A percentile compares a stretch with the other conserved stretches of the same genome.
Evolutionary conservation across 2,113 vertebrate genomes (phyloP).

Genomic region (Phylloscopus trochiloides): DNA sequence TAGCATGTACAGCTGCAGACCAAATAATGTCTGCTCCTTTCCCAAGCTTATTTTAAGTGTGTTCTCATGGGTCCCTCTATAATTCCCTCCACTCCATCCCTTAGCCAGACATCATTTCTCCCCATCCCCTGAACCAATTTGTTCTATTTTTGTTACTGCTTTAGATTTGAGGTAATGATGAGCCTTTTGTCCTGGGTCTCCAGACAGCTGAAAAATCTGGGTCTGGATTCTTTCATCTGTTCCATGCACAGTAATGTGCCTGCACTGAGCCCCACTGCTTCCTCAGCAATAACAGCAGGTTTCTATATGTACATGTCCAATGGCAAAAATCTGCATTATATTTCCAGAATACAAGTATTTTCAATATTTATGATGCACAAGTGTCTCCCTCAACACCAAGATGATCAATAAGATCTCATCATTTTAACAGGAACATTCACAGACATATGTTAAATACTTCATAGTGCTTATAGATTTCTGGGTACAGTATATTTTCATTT

Average conservation of each 20-base stretch:
- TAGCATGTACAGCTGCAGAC: neutral
- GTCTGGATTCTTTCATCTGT: neutral
- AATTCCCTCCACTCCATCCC: neutral
- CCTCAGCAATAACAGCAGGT: neutral
- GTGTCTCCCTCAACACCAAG: neutral
- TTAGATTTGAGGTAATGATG: neutral
- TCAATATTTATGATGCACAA: neutral
- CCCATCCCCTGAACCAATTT: neutral
- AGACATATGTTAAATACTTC: neutral
- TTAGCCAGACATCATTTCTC: neutral
- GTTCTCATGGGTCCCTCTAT: neutral
- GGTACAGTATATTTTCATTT: neutral
- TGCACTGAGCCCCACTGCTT: neutral
- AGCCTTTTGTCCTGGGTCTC: slow-evolving; percentile 9
- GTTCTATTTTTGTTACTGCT: neutral
- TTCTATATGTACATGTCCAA: accelerated
- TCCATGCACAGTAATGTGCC: neutral
- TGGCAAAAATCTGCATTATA: neutral
- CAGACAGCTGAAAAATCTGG: slow-evolving; percentile 27
- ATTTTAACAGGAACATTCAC: neutral
- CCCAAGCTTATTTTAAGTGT: neutral
- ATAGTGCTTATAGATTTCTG: neutral
- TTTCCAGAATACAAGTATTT: neutral
- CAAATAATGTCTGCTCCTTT: neutral
- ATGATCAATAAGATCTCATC: neutral